Conservation (phyloP, 2,797 vertebrate genomes). For the Silurus aristotelis region DNA sequence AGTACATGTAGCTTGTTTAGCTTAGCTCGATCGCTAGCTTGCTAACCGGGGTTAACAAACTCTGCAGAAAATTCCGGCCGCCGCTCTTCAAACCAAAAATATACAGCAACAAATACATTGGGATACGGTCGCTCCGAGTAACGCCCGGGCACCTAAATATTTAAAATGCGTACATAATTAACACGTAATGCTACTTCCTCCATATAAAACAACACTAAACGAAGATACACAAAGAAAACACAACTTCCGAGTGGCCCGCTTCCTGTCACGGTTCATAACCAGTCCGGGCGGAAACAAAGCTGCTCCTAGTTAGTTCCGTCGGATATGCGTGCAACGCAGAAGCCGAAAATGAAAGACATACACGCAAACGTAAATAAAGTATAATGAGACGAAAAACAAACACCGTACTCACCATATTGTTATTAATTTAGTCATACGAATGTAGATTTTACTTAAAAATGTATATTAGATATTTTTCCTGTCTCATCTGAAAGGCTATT, state of each 20-base stretch:
- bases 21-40: slow-evolving; percentile 53
- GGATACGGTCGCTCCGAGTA: slow-evolving; percentile 57
- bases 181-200: slow-evolving; percentile 69
- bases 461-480: not conserved
- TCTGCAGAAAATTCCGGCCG: slow-evolving; percentile 65
- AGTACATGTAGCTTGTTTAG: slow-evolving; percentile 49
- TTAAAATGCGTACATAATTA: slow-evolving; percentile 51
- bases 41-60: slow-evolving; percentile 67
- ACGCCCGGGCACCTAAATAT: slow-evolving; percentile 52
- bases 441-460: not conserved
- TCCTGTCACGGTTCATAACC: slow-evolving; percentile 75
- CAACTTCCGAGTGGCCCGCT: slow-evolving; percentile 79
- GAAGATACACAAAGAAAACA: slow-evolving; percentile 84
- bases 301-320: slow-evolving; percentile 69
- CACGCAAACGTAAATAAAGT: not conserved
- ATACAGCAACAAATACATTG: slow-evolving; percentile 53
- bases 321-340: not conserved
- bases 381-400: too few species aligned
- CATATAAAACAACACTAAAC: slow-evolving; percentile 78
- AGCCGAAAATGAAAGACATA: not conserved
- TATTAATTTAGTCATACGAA: not conserved
- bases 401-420: not conserved
- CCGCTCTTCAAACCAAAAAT: slow-evolving; percentile 36
- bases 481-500: not conserved
- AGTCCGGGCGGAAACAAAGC: slow-evolving; percentile 70